These are phyloP conservation scores for Ormyrus nitidulus DNA, from an alignment of 2,888 invertebrate species.

Conservation along the genomic window DNA sequence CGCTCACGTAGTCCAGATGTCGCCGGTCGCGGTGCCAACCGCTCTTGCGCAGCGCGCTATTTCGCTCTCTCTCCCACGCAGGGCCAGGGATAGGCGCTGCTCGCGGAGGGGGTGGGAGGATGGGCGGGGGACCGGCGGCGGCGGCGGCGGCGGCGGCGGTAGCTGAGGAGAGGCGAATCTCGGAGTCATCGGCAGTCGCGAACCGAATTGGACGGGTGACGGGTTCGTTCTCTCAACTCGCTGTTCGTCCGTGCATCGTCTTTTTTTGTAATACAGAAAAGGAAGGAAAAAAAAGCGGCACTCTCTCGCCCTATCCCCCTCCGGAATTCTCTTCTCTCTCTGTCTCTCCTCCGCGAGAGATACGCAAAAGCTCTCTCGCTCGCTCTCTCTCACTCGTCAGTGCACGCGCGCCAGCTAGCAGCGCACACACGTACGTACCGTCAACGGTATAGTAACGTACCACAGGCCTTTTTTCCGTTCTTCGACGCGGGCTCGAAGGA, in stretches of 20 bases:
- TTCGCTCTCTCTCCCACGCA: slow-evolving; percentile 15
- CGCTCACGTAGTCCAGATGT: slow-evolving; percentile 41
- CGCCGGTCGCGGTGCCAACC: not conserved
- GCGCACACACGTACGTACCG: slow-evolving; percentile 2
- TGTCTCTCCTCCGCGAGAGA: slow-evolving; percentile 22
- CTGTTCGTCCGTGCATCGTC: not conserved
- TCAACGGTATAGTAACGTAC: too few species aligned
- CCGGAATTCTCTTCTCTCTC: not conserved
- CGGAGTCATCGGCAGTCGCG: slow-evolving; percentile 65
- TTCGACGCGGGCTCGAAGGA: not conserved
- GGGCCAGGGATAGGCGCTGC: too few species aligned
- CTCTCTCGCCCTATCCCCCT: not conserved
- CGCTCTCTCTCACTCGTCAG: slow-evolving; percentile 8
- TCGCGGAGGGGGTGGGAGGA: slow-evolving; percentile 8
- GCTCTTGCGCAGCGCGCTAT: not conserved
- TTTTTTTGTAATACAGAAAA: not conserved
- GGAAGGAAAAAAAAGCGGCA: not conserved
- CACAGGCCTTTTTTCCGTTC: slow-evolving; percentile 7
- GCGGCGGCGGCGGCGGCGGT: not conserved
- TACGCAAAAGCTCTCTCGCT: slow-evolving; percentile 4
- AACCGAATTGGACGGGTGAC: slow-evolving; percentile 72
- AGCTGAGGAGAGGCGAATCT: slow-evolving; percentile 31
- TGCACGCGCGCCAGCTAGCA: slow-evolving; percentile 27
- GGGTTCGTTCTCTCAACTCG: slow-evolving; percentile 58
- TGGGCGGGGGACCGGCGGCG: slow-evolving; percentile 36